Evolutionary conservation across 1,140 invertebrate genomes (phyloP).

Genomic region (Drosophila sp.): DNA sequence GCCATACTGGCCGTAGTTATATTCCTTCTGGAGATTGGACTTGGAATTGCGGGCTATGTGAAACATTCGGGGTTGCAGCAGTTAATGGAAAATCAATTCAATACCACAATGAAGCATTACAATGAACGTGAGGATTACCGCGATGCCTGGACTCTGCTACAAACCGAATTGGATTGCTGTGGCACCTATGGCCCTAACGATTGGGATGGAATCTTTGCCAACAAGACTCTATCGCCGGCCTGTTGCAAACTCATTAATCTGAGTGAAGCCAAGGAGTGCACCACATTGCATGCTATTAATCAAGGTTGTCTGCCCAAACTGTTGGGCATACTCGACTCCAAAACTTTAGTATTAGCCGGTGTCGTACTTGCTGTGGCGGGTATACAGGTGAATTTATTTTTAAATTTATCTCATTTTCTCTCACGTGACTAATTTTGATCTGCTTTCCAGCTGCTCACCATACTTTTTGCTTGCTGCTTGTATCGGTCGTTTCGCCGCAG

Average conservation of each 20-base stretch:
- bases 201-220: constrained; percentile 87
- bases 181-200: constrained; percentile 89
- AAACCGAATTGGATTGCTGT: constrained; percentile 93
- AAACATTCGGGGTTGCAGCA: constrained; percentile 89
- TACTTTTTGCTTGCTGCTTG: constrained; percentile 95
- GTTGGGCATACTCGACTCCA: constrained; percentile 87
- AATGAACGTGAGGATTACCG: constrained; percentile 86
- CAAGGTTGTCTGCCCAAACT: constrained; percentile 89
- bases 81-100: constrained; percentile 88
- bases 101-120: constrained; percentile 89
- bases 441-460: constrained; percentile 91
- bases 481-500: constrained; percentile 94
- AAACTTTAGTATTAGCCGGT: constrained; percentile 90
- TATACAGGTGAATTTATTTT: constrained; percentile 87
- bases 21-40: constrained; percentile 93
- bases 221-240: constrained; percentile 87
- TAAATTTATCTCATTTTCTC: not conserved
- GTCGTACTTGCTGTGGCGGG: constrained; percentile 92
- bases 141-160: constrained; percentile 91
- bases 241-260: constrained; percentile 88
- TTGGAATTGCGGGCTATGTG: constrained; percentile 93
- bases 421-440: constrained; percentile 28
- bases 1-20: constrained; percentile 92
- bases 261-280: constrained; percentile 85
- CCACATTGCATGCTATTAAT: constrained; percentile 84